phyloP scores from a whole-genome alignment of 2,888 invertebrate genomes.

The Xestobium rufovillosum region DNA sequence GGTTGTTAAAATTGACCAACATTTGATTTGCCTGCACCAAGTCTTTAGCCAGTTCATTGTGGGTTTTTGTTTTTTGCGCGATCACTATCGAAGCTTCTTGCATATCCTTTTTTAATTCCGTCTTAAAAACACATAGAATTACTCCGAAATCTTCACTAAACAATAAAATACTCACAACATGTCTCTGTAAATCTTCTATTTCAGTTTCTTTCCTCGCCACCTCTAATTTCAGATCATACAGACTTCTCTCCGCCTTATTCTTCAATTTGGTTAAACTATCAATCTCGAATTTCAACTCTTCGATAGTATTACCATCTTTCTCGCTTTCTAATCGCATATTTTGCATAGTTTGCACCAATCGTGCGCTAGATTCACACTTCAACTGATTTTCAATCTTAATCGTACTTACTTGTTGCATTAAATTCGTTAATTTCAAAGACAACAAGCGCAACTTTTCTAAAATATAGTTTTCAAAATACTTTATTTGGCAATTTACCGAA shows the following conservation, averaged over 20 bases:
- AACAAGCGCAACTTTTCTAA: not conserved
- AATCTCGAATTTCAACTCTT: slow-evolving; percentile 32
- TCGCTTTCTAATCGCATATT: slow-evolving; percentile 32
- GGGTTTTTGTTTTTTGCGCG: slow-evolving; percentile 36
- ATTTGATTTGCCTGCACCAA: slow-evolving; percentile 40
- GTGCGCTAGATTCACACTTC: slow-evolving; percentile 28
- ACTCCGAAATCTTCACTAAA: not conserved
- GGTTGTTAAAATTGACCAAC: slow-evolving; percentile 39
- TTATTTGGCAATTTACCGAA: slow-evolving; percentile 4
- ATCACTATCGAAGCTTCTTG: slow-evolving; percentile 37
- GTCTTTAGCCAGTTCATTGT: slow-evolving; percentile 39
- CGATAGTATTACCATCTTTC: slow-evolving; percentile 26
- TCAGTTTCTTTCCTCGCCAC: slow-evolving; percentile 24
- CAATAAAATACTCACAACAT: slow-evolving; percentile 28
- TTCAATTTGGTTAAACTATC: slow-evolving; percentile 26
- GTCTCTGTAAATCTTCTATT: slow-evolving; percentile 27
- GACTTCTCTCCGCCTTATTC: slow-evolving; percentile 26
- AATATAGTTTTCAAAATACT: not conserved
- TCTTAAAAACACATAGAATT: slow-evolving; percentile 27
- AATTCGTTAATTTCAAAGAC: slow-evolving; percentile 26
- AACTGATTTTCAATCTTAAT: slow-evolving; percentile 29
- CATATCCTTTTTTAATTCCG: slow-evolving; percentile 34
- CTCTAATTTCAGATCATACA: slow-evolving; percentile 24
- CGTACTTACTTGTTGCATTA: slow-evolving; percentile 28
- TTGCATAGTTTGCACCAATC: slow-evolving; percentile 33